Conservation (phyloP, 37 sponge, comb jelly and placozoan species). For the Crambe crambe region DNA sequence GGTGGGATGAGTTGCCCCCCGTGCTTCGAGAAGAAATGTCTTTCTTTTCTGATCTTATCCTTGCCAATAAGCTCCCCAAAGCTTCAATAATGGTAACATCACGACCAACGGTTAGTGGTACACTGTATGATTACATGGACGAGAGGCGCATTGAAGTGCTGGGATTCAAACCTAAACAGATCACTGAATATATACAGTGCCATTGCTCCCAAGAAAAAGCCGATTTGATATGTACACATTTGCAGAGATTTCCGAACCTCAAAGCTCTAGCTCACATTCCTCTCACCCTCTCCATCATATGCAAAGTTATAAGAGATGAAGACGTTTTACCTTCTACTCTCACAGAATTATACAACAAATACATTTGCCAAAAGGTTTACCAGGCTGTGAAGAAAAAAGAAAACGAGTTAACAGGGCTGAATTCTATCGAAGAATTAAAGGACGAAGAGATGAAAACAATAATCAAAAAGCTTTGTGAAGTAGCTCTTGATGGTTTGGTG, state of each 20-base stretch:
- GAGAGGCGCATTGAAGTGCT: constrained; percentile 32
- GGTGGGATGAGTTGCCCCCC: constrained; percentile 44
- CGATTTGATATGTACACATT: not conserved
- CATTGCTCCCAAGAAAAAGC: not conserved
- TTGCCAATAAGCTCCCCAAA: constrained; percentile 10
- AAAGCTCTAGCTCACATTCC: constrained; percentile 45
- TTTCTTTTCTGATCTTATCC: constrained; percentile 27
- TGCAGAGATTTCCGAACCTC: constrained; percentile 32
- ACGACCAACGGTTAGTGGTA: constrained; percentile 25
- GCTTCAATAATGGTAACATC: constrained; percentile 43
- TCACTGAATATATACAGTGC: not conserved
- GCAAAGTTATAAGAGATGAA: constrained; percentile 3
- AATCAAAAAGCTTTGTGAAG: not conserved
- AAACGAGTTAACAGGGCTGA: not conserved
- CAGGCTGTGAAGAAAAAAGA: constrained; percentile 1
- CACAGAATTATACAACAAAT: constrained; percentile 21
- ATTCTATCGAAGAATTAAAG: not conserved
- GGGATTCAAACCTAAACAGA: constrained; percentile 3
- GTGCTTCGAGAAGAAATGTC: not conserved
- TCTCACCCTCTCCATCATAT: constrained; percentile 36
- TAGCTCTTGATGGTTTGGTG: constrained; percentile 36
- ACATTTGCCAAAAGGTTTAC: constrained; percentile 20
- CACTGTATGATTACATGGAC: constrained; percentile 31
- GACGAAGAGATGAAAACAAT: not conserved
- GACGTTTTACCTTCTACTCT: constrained; percentile 18